Percentiles rank a stretch among this genome's conserved stretches.
phyloP scores from a whole-genome alignment of 2,797 vertebrate species.

The Champsocephalus gunnari region DNA sequence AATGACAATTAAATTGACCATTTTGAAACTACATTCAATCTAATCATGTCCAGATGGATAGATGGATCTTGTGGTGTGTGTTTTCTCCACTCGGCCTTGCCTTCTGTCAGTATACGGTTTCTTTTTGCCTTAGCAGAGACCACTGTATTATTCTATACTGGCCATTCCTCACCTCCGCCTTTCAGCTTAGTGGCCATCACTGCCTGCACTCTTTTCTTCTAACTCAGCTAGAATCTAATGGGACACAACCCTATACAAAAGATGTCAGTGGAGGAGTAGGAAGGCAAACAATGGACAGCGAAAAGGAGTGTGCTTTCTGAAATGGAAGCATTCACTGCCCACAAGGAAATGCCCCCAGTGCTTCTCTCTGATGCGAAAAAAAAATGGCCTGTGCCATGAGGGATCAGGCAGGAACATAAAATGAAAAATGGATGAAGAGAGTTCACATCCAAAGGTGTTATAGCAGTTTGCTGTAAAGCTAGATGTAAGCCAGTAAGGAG shows the following conservation, averaged over 20 bases:
- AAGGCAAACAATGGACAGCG: constrained; percentile 20
- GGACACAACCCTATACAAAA: constrained; percentile 16
- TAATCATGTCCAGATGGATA: constrained; percentile 45
- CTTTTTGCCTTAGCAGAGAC: constrained; percentile 30
- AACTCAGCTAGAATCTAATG: constrained; percentile 16
- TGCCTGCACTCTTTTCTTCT: constrained; percentile 15
- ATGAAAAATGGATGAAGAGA: neutral
- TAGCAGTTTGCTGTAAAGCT: neutral
- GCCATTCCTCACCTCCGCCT: constrained; percentile 8
- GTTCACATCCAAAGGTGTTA: neutral
- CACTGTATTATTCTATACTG: constrained; percentile 20
- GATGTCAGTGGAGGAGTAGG: constrained; percentile 2
- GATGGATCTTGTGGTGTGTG: constrained; percentile 21
- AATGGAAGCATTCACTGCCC: constrained; percentile 11
- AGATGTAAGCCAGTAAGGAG: neutral
- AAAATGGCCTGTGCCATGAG: neutral
- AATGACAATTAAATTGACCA: constrained; percentile 47
- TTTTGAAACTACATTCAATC: constrained; percentile 52
- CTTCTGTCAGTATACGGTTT: neutral
- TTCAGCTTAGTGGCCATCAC: neutral
- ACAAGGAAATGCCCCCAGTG: neutral
- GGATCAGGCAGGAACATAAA: neutral
- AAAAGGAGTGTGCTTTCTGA: constrained; percentile 19
- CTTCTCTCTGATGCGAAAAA: neutral
- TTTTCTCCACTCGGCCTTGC: neutral